Conservation (phyloP, 2,113 vertebrate genomes). For the Pomatorhinus ruficollis region DNA sequence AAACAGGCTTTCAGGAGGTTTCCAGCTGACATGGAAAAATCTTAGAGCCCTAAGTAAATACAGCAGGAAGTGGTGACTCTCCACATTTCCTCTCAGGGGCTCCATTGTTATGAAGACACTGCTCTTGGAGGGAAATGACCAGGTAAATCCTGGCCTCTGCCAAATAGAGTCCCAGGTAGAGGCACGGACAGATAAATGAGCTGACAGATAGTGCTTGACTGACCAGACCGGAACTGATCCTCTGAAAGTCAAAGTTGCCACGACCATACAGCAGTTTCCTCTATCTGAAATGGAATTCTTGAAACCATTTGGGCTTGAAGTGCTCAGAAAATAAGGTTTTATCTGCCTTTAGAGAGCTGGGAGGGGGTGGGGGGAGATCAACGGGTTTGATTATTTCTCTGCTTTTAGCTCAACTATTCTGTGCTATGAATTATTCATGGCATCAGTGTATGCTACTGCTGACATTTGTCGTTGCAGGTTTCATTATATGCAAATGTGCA, state of each 20-base stretch:
- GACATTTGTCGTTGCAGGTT: conserved; percentile 27
- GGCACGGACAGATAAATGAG: fast-evolving
- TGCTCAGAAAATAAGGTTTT: not conserved
- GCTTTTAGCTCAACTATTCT: not conserved
- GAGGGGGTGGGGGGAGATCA: not conserved
- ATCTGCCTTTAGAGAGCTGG: not conserved
- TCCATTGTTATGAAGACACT: not conserved
- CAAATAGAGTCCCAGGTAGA: not conserved
- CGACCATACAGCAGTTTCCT: not conserved
- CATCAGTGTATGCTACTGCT: not conserved
- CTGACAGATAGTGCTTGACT: not conserved
- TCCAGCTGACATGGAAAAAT: not conserved
- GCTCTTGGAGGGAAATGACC: not conserved
- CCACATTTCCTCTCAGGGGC: not conserved
- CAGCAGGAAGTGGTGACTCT: not conserved
- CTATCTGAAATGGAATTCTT: not conserved
- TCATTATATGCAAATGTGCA: conserved; percentile 46
- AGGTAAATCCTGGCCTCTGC: not conserved
- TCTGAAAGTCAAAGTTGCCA: not conserved
- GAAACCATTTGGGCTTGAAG: not conserved
- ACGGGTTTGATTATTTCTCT: not conserved
- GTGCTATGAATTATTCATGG: conserved; percentile 45
- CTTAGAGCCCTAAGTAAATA: not conserved
- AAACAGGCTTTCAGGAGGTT: not conserved
- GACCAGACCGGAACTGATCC: not conserved